Conservation (phyloP, 2,888 invertebrate species). For the Chymomyza procnemis region DNA sequence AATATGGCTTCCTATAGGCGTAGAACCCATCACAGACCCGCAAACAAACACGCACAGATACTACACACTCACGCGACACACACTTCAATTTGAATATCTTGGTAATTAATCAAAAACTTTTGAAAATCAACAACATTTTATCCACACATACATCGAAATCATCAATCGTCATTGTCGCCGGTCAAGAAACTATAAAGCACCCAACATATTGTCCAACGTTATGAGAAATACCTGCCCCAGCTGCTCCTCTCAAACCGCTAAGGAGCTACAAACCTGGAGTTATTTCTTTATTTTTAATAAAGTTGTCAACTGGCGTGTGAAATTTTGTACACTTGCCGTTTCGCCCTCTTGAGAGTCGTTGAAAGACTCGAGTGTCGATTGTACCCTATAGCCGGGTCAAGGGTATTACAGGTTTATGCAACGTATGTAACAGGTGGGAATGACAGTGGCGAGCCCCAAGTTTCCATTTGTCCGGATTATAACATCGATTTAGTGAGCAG, state of each 20-base stretch:
- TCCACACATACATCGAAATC: conserved; percentile 55
- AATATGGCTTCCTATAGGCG: conserved; percentile 10
- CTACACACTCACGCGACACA: conserved; percentile 36
- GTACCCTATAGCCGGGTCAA: neutral
- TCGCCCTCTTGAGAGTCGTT: conserved; percentile 3
- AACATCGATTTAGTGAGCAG: too few relatives aligned
- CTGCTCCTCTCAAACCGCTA: conserved; percentile 8
- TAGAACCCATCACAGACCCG: conserved; percentile 26
- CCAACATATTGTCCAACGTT: conserved; percentile 38
- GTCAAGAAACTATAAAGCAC: conserved; percentile 71
- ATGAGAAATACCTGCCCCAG: conserved; percentile 25
- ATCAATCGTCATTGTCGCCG: conserved; percentile 63
- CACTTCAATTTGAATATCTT: conserved; percentile 67
- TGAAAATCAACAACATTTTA: conserved; percentile 42
- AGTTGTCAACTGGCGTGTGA: conserved; percentile 68
- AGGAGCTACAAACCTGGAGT: conserved; percentile 47
- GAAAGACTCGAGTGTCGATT: conserved; percentile 34
- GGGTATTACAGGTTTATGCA: neutral
- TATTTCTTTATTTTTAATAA: conserved; percentile 57
- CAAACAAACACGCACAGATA: conserved; percentile 20
- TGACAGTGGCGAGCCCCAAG: too few relatives aligned
- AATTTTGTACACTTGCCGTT: conserved; percentile 35
- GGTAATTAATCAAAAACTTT: conserved; percentile 64
- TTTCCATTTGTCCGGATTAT: too few relatives aligned
- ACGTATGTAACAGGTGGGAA: too few relatives aligned